Evolutionary conservation across 1,140 invertebrate genomes (phyloP), one percentile per base, ranked within the genome.

Genomic region (Thalassaphorura encarpata): DNA sequence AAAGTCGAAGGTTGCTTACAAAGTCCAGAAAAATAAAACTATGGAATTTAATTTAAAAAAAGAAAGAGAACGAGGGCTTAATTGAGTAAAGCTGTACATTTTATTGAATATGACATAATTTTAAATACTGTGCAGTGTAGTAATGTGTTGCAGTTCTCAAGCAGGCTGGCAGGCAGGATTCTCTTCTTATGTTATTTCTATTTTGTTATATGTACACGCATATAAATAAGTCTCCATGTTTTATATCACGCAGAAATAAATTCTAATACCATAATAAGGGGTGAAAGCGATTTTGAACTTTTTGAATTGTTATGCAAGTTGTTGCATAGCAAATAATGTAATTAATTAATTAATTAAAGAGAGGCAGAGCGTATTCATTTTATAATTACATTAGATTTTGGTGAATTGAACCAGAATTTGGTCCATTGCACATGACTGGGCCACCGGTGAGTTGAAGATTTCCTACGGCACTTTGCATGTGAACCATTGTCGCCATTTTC

Each of bases 401-500:
- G n/a, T n/a, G n/a, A n/a, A n/a, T n/a, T n/a, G n/a, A n/a, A n/a
- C n/a, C n/a, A n/a, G 8, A 42, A 40, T 58, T 58, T n/a, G 29
- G 16, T 39, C 55, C 58, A 36, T 58, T 64, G 39, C 58, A 61
- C 58, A 64, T 64, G n/a, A 3, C 27, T 23, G 49, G 47, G 18
- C 58, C 53, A 41, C 45, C 41, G 52, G 58, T 18, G 52, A 26
- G 5, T 39, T 47, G 1, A 50, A 49, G 13, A 60, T n/a, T n/a
- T n/a, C n/a, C 52, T 26, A 56, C 58, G 18, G 57, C 46, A 39
- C n/a, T 58, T 15, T 41, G 50, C 19, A 24, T 58, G 46, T 41
- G 64, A 60, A 53, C 45, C 42, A 60, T 66, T 6, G 33, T 59
- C 13, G 64, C 65, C 21, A 72, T 68, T 23, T 69, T 62, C 13